These are phyloP conservation scores for Mustela erminea DNA, from an alignment of 2,797 vertebrate species.

Conservation along the genomic window DNA sequence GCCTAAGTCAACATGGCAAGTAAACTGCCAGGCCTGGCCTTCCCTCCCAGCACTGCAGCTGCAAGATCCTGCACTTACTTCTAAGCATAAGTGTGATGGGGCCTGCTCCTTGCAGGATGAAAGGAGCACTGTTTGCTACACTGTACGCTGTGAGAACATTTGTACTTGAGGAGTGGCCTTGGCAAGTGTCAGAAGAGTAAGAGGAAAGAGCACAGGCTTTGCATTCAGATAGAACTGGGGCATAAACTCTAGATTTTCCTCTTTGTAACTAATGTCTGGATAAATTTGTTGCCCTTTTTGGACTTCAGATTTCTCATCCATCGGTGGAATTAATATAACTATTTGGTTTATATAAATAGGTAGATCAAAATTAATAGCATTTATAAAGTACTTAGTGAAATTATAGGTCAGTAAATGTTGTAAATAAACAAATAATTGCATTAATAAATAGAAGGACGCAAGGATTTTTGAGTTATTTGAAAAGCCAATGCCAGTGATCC, in stretches of 20 bases:
- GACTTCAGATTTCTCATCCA: not conserved
- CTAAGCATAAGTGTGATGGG: too few relatives aligned
- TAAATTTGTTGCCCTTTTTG: not conserved
- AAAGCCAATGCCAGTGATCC: not conserved
- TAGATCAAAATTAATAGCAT: not conserved
- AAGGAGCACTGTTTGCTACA: not conserved
- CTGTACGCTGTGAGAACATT: not conserved
- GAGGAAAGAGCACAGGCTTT: not conserved
- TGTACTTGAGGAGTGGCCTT: not conserved
- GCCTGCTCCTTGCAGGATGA: not conserved
- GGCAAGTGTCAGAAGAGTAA: not conserved
- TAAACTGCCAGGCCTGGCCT: not conserved
- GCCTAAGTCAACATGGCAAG: not conserved
- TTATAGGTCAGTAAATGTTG: not conserved
- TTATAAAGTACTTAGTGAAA: not conserved
- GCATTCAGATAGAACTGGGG: not conserved
- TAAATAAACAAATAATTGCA: not conserved
- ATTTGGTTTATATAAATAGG: not conserved
- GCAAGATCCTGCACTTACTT: not conserved
- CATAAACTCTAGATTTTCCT: not conserved
- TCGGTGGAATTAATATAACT: not conserved
- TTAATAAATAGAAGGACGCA: not conserved
- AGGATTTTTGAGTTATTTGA: not conserved
- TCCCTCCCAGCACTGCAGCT: not conserved
- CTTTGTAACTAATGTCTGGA: not conserved